A percentile compares a stretch with the other conserved stretches of the same genome.
phyloP scores from a whole-genome alignment of 2,113 vertebrate genomes.

The Mus spicilegus region DNA sequence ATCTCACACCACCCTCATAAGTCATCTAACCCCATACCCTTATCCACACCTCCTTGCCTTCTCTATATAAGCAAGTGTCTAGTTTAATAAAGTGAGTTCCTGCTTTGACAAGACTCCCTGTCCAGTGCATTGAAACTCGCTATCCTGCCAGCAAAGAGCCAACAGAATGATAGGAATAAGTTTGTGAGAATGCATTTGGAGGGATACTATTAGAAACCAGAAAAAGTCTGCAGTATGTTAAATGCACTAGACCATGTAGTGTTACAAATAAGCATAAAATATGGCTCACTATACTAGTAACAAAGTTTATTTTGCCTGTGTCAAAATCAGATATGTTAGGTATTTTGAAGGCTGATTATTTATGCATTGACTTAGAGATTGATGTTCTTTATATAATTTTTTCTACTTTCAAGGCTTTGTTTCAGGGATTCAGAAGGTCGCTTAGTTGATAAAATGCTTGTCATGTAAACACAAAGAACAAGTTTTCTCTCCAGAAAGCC shows the following conservation, averaged over 20 bases:
- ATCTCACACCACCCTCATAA: too few relatives aligned
- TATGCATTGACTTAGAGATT: not conserved
- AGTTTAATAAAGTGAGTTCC: too few relatives aligned
- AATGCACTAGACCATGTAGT: not conserved
- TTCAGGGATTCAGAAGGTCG: not conserved
- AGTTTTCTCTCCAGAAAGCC: not conserved
- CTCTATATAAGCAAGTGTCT: too few relatives aligned
- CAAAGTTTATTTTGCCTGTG: slow-evolving; percentile 2
- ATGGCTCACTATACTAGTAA: not conserved
- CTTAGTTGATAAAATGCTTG: too few relatives aligned
- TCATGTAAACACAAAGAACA: not conserved
- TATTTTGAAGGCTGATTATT: not conserved
- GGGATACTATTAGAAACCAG: not conserved
- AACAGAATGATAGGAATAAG: not conserved
- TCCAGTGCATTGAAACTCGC: too few relatives aligned
- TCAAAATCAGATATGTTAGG: not conserved
- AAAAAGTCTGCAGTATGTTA: not conserved
- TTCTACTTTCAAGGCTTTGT: not conserved
- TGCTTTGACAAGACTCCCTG: too few relatives aligned
- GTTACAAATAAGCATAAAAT: slow-evolving; percentile 23
- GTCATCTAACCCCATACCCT: too few relatives aligned
- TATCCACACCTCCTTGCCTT: too few relatives aligned
- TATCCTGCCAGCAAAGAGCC: too few relatives aligned
- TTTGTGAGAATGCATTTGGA: not conserved
- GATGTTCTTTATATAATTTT: not conserved